Evolutionary conservation across 1,140 invertebrate genomes (phyloP).

Genomic region (Copidosoma floridanum): DNA sequence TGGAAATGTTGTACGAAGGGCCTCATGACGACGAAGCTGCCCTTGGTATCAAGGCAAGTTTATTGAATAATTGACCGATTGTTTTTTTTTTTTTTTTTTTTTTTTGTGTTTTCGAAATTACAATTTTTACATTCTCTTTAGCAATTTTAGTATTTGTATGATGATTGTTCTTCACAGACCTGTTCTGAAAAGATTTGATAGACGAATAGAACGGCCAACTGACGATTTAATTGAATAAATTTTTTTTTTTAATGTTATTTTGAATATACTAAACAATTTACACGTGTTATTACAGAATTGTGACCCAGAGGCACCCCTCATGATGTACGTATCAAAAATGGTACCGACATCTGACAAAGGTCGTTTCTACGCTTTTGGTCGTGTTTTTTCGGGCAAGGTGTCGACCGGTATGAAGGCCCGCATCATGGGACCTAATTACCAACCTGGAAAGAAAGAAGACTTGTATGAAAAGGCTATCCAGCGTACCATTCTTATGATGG

Average conservation of each 20-base stretch:
- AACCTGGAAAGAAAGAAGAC: slow-evolving; percentile 98
- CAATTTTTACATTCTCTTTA: slow-evolving; percentile 7
- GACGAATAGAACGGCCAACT: slow-evolving; percentile 46
- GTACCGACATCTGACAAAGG: slow-evolving; percentile 99
- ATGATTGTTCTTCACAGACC: slow-evolving; percentile 55
- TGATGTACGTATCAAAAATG: slow-evolving; percentile 99
- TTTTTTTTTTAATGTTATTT: neutral
- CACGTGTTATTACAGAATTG: slow-evolving; percentile 71
- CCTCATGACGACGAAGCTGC: slow-evolving; percentile 97
- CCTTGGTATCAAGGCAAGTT: slow-evolving; percentile 74
- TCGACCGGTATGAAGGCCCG: slow-evolving; percentile 93
- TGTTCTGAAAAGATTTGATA: slow-evolving; percentile 49
- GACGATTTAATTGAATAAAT: slow-evolving; percentile 26
- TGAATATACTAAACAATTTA: slow-evolving; percentile 10
- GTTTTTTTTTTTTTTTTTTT: neutral
- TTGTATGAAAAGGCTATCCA: slow-evolving; percentile 99
- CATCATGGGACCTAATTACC: slow-evolving; percentile 98
- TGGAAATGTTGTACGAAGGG: slow-evolving; percentile 99
- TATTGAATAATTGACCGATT: neutral
- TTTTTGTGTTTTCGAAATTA: neutral
- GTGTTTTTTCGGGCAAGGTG: slow-evolving; percentile 98
- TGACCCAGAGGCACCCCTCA: slow-evolving; percentile 93
- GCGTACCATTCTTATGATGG: slow-evolving; percentile 99
- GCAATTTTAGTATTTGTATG: slow-evolving; percentile 28
- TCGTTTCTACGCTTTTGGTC: slow-evolving; percentile 99